Base-by-base conservation (phyloP, 2,797 vertebrate species). In the Rhabdophis nuchalis region DNA sequence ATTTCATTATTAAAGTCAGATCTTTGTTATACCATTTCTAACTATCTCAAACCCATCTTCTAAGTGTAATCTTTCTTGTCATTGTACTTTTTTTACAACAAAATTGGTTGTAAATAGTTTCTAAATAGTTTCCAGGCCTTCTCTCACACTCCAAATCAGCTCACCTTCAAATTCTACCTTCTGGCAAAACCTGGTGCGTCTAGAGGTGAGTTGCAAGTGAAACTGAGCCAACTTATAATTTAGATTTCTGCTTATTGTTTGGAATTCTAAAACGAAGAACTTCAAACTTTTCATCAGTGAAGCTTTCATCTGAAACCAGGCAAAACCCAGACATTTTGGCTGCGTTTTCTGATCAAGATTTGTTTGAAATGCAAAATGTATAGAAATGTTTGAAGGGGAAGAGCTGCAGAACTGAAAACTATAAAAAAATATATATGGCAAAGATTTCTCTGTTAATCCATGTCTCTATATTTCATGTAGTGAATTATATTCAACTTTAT, bases 191-290 rank as follows among this genome's bases (percentile, higher is more conserved):
- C 92, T 94, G 94, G 92, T 93, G 93, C 12, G 20, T 27, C 94
- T 95, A 96, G 95, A 96, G 94, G 91, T 93, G 57, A 92, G 85
- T 93, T 94, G 96, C 96, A 96, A 95, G 46, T 92, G 77, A 96
- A 61, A 50, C 90, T 29, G 92, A 95, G 96, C 95, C 95, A 97
- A 91, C 16, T 95, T 92, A 93, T 95, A 91, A 95, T 95, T 96
- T 96, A 93, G 91, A 92, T 1, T 1, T 94, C 90, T 92, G 91
- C 0, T 0, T 90, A 94, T 95, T 95, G 88, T 93, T 95, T 94
- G 91, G 82, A 89, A 91, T 87, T 91, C 93, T 92, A 94, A 94
- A 96, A 91, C 86, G 89, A 94, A 86, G 64, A 56, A 82, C 85
- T 32, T 52, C 36, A 90, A 96, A 68, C 60, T 64, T 95, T 95